phyloP scores from a whole-genome alignment of 2,797 vertebrate species.

The Centropyge bicolor region DNA sequence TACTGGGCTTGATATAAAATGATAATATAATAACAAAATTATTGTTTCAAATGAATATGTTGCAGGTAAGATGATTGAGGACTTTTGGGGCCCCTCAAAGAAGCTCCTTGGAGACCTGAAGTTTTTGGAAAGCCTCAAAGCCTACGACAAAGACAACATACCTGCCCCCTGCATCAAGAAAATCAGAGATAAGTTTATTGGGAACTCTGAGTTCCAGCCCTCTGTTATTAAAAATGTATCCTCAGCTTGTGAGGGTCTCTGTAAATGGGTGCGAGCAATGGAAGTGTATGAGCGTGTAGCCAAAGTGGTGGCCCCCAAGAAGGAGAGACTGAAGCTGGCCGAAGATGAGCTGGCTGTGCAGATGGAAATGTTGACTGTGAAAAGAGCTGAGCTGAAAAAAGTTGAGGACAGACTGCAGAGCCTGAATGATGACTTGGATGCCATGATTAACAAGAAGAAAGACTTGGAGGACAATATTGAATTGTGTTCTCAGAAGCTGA shows the following conservation, averaged over 20 bases:
- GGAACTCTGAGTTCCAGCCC: slow-evolving; percentile 92
- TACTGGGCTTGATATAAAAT: no score
- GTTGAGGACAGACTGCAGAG: slow-evolving; percentile 89
- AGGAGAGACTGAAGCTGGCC: slow-evolving; percentile 86
- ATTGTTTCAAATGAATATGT: background rate
- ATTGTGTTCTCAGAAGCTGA: slow-evolving; percentile 91
- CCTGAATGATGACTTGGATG: slow-evolving; percentile 88
- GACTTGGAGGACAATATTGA: slow-evolving; percentile 91
- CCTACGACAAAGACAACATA: slow-evolving; percentile 93
- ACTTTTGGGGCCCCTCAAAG: slow-evolving; percentile 94
- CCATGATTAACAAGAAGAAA: slow-evolving; percentile 89
- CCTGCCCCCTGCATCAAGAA: slow-evolving; percentile 88
- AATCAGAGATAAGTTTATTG: slow-evolving; percentile 92
- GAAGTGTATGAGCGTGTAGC: slow-evolving; percentile 93
- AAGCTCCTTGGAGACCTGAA: slow-evolving; percentile 95
- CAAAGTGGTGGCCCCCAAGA: slow-evolving; percentile 94
- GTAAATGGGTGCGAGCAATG: slow-evolving; percentile 96
- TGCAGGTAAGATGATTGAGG: slow-evolving; percentile 95
- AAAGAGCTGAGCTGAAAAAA: slow-evolving; percentile 90
- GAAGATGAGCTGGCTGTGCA: slow-evolving; percentile 86
- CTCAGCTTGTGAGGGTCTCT: slow-evolving; percentile 94
- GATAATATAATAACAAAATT: background rate
- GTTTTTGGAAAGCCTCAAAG: slow-evolving; percentile 92
- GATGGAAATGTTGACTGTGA: slow-evolving; percentile 88
- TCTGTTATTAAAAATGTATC: slow-evolving; percentile 93